Percentiles rank a stretch among this genome's conserved stretches.
These are phyloP conservation scores for Oceanodroma leucorhoa DNA, from an alignment of 2,797 vertebrate species.

Conservation along the genomic window DNA sequence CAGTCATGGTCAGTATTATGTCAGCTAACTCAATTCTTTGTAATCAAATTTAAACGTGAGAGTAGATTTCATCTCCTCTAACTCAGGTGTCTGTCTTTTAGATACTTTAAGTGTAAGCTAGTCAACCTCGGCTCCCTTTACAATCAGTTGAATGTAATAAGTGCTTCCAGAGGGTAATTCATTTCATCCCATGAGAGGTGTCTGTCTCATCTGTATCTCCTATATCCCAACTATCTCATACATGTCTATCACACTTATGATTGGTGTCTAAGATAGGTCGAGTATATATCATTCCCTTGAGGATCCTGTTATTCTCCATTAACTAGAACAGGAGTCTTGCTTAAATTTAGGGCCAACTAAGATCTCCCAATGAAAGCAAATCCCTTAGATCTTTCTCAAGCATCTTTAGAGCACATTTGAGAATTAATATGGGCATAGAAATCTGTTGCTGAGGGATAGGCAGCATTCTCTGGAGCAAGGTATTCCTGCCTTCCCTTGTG, in stretches of 20 bases:
- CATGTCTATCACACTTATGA: slow-evolving; percentile 31
- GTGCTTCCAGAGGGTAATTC: slow-evolving; percentile 50
- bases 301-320: slow-evolving; percentile 9
- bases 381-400: background rate
- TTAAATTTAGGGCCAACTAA: background rate
- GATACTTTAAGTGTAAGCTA: slow-evolving; percentile 4
- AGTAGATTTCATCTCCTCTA: slow-evolving; percentile 24
- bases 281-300: background rate
- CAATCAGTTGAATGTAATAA: slow-evolving; percentile 44
- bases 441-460: background rate
- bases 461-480: background rate
- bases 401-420: background rate
- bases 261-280: slow-evolving; percentile 42
- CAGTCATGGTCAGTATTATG: slow-evolving; percentile 49
- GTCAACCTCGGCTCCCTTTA: slow-evolving; percentile 12
- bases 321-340: background rate
- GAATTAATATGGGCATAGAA: background rate
- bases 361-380: background rate
- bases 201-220: slow-evolving; percentile 22
- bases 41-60: slow-evolving; percentile 45
- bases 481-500: background rate
- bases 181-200: slow-evolving; percentile 31
- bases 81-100: slow-evolving; percentile 15
- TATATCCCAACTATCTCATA: slow-evolving; percentile 10
- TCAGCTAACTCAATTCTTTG: slow-evolving; percentile 53